Conservation (phyloP, 1,140 invertebrate species). For the Odontomachus brunneus region DNA sequence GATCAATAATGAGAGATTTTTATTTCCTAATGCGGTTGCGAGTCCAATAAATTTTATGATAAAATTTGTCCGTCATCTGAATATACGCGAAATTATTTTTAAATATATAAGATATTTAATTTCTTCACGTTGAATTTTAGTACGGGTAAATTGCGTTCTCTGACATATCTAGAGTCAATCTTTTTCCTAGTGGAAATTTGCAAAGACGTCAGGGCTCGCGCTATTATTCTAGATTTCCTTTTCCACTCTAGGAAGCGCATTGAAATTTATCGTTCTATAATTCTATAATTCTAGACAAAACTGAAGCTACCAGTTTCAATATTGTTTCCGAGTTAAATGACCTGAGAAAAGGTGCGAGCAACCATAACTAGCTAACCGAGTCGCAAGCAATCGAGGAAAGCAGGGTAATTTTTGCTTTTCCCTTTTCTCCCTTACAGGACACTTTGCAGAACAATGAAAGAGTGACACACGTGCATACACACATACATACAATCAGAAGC, state of each 20-base stretch:
- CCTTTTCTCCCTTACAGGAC: constrained; percentile 34
- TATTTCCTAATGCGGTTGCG: not conserved
- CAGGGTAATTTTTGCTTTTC: constrained; percentile 48
- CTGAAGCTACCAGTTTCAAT: constrained; percentile 43
- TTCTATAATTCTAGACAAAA: constrained; percentile 53
- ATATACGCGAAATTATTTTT: too few relatives aligned
- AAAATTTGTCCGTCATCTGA: too few relatives aligned
- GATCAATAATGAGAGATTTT: not conserved
- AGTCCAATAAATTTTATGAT: not conserved
- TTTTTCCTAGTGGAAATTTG: not conserved
- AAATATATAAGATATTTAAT: too few relatives aligned
- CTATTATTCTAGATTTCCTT: constrained; percentile 23
- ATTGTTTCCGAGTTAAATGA: constrained; percentile 46
- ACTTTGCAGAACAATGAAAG: not conserved
- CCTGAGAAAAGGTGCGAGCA: constrained; percentile 39
- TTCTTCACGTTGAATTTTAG: too few relatives aligned
- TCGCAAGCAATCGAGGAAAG: constrained; percentile 44
- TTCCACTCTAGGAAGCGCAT: constrained; percentile 1
- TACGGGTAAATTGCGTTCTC: too few relatives aligned
- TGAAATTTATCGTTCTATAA: constrained; percentile 51
- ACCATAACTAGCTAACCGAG: constrained; percentile 33
- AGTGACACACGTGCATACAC: too few relatives aligned
- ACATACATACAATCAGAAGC: too few relatives aligned
- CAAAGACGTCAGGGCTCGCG: not conserved
- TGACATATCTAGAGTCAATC: not conserved